phyloP scores from a whole-genome alignment of 2,888 invertebrate species.

The Cryptocheilus praepositus region DNA sequence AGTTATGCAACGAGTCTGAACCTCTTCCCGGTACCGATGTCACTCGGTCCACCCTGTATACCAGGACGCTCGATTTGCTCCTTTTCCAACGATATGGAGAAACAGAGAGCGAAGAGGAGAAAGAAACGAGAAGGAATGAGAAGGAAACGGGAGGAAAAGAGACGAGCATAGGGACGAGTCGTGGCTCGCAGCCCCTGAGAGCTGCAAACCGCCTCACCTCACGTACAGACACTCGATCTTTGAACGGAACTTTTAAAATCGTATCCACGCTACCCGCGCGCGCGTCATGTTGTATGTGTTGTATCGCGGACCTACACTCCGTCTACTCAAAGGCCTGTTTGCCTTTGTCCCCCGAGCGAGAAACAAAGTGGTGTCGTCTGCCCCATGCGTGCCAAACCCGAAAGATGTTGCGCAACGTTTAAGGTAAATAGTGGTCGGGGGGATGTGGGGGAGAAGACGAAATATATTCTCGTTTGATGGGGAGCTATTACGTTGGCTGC shows the following conservation, averaged over 20 bases:
- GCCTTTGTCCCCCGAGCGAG: conserved; percentile 18
- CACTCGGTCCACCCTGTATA: conserved; percentile 25
- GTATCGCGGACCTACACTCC: too few relatives aligned
- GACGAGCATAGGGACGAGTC: conserved; percentile 5
- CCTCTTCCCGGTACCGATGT: conserved; percentile 12
- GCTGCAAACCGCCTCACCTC: conserved; percentile 25
- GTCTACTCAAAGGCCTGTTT: conserved; percentile 24
- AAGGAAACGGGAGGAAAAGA: conserved; percentile 7
- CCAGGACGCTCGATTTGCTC: conserved; percentile 19
- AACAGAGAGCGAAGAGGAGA: conserved; percentile 12
- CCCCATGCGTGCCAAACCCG: neutral
- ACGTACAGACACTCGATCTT: conserved; percentile 34
- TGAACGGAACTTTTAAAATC: conserved; percentile 25
- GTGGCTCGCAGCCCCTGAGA: conserved; percentile 1
- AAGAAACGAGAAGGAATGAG: too few relatives aligned
- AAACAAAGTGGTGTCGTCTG: conserved; percentile 25
- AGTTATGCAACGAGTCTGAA: conserved; percentile 4
- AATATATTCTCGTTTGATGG: too few relatives aligned
- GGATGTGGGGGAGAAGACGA: too few relatives aligned
- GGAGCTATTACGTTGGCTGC: too few relatives aligned
- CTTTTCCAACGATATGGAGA: conserved; percentile 20
- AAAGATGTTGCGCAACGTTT: conserved; percentile 16
- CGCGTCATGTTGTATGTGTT: neutral
- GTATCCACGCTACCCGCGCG: neutral
- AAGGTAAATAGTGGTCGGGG: conserved; percentile 9